Conservation (phyloP, 2,888 invertebrate genomes). For the Chloroclystis v-ata region DNA sequence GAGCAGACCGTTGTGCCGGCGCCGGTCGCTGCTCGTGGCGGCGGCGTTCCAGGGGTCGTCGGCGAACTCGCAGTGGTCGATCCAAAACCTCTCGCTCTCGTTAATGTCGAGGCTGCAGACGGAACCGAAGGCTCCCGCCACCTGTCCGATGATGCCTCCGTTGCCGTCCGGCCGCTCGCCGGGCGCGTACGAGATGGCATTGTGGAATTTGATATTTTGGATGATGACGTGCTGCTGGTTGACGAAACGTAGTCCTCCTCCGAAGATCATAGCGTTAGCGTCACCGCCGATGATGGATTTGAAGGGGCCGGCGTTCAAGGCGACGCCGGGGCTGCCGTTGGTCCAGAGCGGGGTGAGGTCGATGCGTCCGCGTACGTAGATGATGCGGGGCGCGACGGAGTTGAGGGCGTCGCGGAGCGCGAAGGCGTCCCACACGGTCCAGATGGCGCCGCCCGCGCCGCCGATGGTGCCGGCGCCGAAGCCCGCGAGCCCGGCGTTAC, state of each 20-base stretch:
- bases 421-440: slow-evolving; percentile 24
- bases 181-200: slow-evolving; percentile 9
- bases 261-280: slow-evolving; percentile 11
- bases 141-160: slow-evolving; percentile 13
- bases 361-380: slow-evolving; percentile 21
- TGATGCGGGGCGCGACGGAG: slow-evolving; percentile 2
- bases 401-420: slow-evolving; percentile 17
- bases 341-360: slow-evolving; percentile 15
- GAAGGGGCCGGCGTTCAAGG: slow-evolving; percentile 3
- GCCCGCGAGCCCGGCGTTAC: slow-evolving; percentile 3
- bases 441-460: slow-evolving; percentile 15
- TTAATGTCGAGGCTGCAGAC: slow-evolving; percentile 15
- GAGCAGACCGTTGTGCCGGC: slow-evolving; percentile 25
- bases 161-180: slow-evolving; percentile 15
- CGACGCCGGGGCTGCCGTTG: slow-evolving; percentile 14
- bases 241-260: slow-evolving; percentile 9
- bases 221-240: slow-evolving; percentile 16
- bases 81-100: slow-evolving; percentile 6
- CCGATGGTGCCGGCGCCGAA: slow-evolving; percentile 9
- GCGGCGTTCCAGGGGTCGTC: slow-evolving; percentile 24
- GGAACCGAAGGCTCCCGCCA: slow-evolving; percentile 1
- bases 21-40: neutral
- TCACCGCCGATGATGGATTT: slow-evolving; percentile 17
- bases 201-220: slow-evolving; percentile 13
- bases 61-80: slow-evolving; percentile 22